Evolutionary conservation across 1,140 invertebrate genomes (phyloP).

Genomic region (Psilanteris sp.): DNA sequence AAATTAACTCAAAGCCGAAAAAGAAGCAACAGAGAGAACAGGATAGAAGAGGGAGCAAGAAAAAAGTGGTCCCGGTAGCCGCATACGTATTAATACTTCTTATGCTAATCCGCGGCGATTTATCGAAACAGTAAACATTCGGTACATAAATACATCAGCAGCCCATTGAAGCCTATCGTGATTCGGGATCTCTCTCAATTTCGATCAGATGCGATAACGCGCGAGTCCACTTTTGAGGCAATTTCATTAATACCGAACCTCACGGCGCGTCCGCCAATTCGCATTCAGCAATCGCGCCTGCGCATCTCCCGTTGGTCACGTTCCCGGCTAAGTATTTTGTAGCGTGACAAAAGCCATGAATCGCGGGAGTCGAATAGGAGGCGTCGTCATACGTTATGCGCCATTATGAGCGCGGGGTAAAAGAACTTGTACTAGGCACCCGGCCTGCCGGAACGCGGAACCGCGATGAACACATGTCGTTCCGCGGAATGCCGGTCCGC

Average conservation of each 20-base stretch:
- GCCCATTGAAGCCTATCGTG: constrained; percentile 25
- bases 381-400: constrained; percentile 58
- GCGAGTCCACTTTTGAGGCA: constrained; percentile 40
- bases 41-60: constrained; percentile 1
- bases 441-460: constrained; percentile 62
- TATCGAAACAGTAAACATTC: constrained; percentile 53
- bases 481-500: constrained; percentile 49
- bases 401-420: constrained; percentile 59
- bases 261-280: constrained; percentile 23
- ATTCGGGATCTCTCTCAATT: constrained; percentile 17
- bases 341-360: constrained; percentile 58
- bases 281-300: constrained; percentile 26
- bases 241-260: constrained; percentile 40
- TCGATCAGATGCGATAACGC: constrained; percentile 40
- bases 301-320: constrained; percentile 30
- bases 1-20: background rate
- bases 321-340: constrained; percentile 54
- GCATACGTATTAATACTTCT: constrained; percentile 23
- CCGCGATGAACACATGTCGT: constrained; percentile 57
- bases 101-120: constrained; percentile 50
- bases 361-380: constrained; percentile 53
- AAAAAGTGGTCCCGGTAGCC: constrained; percentile 11
- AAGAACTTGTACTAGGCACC: constrained; percentile 53
- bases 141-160: constrained; percentile 45
- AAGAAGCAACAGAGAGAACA: background rate